Evolutionary conservation across 2,113 vertebrate species (phyloP).

Genomic region (Suricata suricatta): DNA sequence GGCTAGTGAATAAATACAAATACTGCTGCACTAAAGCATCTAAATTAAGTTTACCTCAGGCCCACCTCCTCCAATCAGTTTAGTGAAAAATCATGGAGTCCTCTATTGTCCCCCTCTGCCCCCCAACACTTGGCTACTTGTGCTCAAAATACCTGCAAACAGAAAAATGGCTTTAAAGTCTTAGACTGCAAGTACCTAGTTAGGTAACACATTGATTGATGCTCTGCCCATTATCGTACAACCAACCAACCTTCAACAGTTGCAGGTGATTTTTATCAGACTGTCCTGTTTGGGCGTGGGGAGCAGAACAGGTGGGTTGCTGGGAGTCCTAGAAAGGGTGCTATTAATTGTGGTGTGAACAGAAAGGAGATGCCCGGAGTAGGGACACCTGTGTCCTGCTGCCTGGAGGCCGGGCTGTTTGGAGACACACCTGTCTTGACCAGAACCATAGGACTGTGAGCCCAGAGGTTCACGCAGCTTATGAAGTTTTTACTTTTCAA

Average conservation of each 20-base stretch:
- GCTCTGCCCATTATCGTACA: neutral
- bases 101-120: neutral
- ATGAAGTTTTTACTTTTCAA: constrained; percentile 34
- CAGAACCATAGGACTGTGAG: neutral
- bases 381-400: neutral
- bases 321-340: neutral
- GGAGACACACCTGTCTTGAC: neutral
- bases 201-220: neutral
- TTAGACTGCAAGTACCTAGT: neutral
- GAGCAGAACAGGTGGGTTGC: neutral
- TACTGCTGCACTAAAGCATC: neutral
- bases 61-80: neutral
- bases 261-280: constrained; percentile 1
- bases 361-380: neutral
- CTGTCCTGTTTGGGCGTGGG: neutral
- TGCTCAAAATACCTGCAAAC: neutral
- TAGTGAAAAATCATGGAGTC: neutral
- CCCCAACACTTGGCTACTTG: neutral
- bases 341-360: neutral
- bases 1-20: neutral
- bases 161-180: neutral
- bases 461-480: neutral
- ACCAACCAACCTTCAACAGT: neutral
- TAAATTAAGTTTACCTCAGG: neutral
- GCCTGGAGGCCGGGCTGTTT: neutral